phyloP scores from a whole-genome alignment of 2,113 vertebrate genomes.

The Phoxinus phoxinus region DNA sequence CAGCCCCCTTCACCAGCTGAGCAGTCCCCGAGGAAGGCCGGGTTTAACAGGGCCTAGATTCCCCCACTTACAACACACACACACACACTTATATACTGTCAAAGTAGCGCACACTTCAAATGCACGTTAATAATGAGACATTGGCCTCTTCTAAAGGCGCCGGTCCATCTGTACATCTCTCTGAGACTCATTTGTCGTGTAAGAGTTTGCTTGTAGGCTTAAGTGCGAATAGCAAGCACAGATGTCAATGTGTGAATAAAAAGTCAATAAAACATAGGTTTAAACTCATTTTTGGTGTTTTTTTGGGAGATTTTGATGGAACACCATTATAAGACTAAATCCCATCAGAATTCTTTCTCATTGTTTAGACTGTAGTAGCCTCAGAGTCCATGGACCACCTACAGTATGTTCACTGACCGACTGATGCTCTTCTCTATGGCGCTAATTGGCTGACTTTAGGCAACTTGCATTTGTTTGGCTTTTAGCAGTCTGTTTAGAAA shows the following conservation, averaged over 20 bases:
- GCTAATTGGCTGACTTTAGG: not conserved
- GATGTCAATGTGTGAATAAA: not conserved
- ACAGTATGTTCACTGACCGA: not conserved
- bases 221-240: not conserved
- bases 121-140: conserved; percentile 26
- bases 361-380: not conserved
- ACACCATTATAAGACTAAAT: not conserved
- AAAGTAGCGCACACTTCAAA: conserved; percentile 19
- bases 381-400: not conserved
- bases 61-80: conserved; percentile 77
- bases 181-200: conserved; percentile 25
- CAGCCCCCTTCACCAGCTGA: conserved; percentile 83
- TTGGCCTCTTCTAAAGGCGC: conserved; percentile 36
- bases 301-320: not conserved
- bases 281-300: not conserved
- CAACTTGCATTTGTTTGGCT: not conserved
- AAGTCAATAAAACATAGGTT: not conserved
- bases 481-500: not conserved
- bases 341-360: not conserved
- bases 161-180: conserved; percentile 26
- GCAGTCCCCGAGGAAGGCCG: conserved; percentile 87
- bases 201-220: conserved; percentile 9
- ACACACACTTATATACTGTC: conserved; percentile 27
- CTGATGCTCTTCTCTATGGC: not conserved
- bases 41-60: conserved; percentile 89